Evolutionary conservation across 2,888 invertebrate species (phyloP).

Genomic region (Spilosoma lubricipeda): DNA sequence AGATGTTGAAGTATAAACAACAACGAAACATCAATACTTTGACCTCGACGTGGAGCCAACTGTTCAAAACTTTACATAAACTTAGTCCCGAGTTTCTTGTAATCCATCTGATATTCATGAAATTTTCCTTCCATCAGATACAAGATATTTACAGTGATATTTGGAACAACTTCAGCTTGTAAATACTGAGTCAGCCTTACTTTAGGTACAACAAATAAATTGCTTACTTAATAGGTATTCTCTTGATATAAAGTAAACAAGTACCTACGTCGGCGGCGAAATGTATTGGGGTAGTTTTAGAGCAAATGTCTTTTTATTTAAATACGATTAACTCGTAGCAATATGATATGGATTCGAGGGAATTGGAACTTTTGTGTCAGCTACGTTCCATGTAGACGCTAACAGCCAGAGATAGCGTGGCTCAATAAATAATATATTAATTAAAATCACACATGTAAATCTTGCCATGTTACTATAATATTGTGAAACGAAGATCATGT

Average conservation of each 20-base stretch:
- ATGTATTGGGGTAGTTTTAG: neutral
- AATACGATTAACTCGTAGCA: neutral
- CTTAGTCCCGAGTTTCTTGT: conserved; percentile 6
- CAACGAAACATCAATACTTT: conserved; percentile 6
- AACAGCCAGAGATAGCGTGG: neutral
- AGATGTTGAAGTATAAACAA: conserved; percentile 5
- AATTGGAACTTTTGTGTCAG: neutral
- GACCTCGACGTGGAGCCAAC: neutral
- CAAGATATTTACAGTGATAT: conserved; percentile 6
- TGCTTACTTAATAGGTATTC: neutral
- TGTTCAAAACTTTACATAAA: neutral
- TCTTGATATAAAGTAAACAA: neutral
- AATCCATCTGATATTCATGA: conserved; percentile 14
- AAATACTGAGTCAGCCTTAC: neutral
- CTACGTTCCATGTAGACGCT: neutral
- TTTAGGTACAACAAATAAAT: conserved; percentile 20
- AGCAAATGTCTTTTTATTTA: neutral
- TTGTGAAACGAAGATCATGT: neutral
- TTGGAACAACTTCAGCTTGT: neutral
- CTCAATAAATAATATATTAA: neutral
- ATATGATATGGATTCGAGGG: neutral
- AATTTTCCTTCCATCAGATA: conserved; percentile 16
- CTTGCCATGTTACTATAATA: neutral
- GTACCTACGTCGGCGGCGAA: neutral
- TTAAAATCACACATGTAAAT: neutral